Base-by-base conservation (phyloP, 2,797 vertebrate species). In the Pseudochromis fuscus region DNA sequence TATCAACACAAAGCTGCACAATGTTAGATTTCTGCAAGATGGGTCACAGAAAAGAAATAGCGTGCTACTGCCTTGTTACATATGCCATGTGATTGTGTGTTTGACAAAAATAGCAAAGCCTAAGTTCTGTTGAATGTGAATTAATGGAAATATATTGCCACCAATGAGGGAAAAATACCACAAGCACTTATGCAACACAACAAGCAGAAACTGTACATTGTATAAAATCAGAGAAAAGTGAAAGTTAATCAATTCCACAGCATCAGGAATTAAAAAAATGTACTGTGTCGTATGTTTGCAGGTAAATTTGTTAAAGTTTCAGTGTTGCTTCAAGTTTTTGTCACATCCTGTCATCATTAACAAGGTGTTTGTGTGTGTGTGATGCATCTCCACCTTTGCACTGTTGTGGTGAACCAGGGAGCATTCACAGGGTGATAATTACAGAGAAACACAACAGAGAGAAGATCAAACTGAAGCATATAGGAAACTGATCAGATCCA, bases 361-460 rank as follows among this genome's bases (percentile, higher is more conserved):
- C 24, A 31, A 30, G 15, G 18, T 1, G 6, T 56, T 72, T 33
- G n/a, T n/a, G n/a, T n/a, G 23, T 68, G 11, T 62, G 45, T 25
- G 46, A 49, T 49, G 50, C 31, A 49, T 21, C 30, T 71, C 48
- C 23, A 72, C 48, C 27, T 67, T 65, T 77, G 21, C 38, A n/a
- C 67, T 57, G 59, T 61, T 64, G 56, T 27, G 49, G 25, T 30
- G 55, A 68, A 49, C 30, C 50, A 40, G 48, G 21, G 37, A 48
- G 42, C 38, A n/a, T 48, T 59, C 63, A 52, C 61, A 49, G 77
- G 64, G 58, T 24, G 70, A 67, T 68, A 72, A 88, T 85, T 79
- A 53, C 62, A 77, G 52, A 79, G 72, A 59, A 67, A 67, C 37
- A 68, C 64, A 80, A 44, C 59, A 78, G 55, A 58, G 67, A 74